Evolutionary conservation across 2,797 vertebrate genomes (phyloP), one percentile per base, ranked within the genome.

Genomic region (Hippocampus kuda): DNA sequence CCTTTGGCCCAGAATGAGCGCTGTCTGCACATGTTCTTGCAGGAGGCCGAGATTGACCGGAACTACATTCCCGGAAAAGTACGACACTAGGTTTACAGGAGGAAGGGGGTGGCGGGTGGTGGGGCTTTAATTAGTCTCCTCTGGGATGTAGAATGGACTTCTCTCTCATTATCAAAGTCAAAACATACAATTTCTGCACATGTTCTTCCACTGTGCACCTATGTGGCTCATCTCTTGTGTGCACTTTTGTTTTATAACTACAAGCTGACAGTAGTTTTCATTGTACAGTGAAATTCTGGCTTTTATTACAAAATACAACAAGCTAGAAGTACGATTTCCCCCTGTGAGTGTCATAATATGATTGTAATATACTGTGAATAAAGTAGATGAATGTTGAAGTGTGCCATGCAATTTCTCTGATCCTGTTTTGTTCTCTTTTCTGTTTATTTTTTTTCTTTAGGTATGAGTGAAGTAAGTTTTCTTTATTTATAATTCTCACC

Each of bases 11-110:
- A 99, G 92, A 99, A 99, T 0, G 97, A 99, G 90, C 97, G 97
- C 87, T 99, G 97, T 90, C 96, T 99, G 90, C 97, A 99, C 86
- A 99, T 99, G 96, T 99, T 99, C 87, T 92, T 99, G 89, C 97
- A 99, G 86, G 97, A 99, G 67, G 96, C 98, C 86, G 89, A 91
- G 88, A 98, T 98, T 72, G 97, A 99, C 91, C 94, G 95, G 83
- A 92, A 93, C 90, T 93, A 93, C 92, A 90, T 92, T 90, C 96
- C 97, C 24, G 96, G 97, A 91, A 99, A 99, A 94, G 97, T 99
- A 94, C 93, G 97, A 89, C 94, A 94, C 88, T 97, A 95, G 92
- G 76, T 80, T 84, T 84, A 86, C 81, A 74, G 79, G 79, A 77
- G 6, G 15, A 72, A 65, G 77, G 13, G 68, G 64, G 34, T 27